phyloP scores from a whole-genome alignment of 2,888 invertebrate species.

The Dolichopus griseipennis region DNA sequence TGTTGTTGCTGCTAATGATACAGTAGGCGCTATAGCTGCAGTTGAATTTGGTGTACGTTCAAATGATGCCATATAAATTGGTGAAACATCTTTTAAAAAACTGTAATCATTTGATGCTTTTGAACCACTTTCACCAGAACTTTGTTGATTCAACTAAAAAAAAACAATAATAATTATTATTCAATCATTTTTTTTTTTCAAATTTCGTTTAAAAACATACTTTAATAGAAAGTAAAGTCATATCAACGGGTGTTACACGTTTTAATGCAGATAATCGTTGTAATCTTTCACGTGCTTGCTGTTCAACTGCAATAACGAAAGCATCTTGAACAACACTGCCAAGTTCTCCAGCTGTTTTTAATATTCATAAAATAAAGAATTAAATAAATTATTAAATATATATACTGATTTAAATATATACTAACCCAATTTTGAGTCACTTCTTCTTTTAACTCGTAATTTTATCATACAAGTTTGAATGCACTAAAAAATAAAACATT shows the following conservation, averaged over 20 bases:
- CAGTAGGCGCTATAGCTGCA: conserved; percentile 43
- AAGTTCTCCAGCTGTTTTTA: conserved; percentile 67
- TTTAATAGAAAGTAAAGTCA: conserved; percentile 82
- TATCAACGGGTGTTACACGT: conserved; percentile 87
- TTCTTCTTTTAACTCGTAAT: conserved; percentile 80
- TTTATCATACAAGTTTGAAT: conserved; percentile 93
- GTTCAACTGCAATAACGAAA: conserved; percentile 96
- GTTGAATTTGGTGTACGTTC: conserved; percentile 47
- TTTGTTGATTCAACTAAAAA: conserved; percentile 37
- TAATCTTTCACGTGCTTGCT: conserved; percentile 84
- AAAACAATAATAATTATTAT: not conserved
- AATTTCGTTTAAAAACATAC: too few relatives aligned
- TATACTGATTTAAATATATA: not conserved
- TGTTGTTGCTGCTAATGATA: conserved; percentile 35
- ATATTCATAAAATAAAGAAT: conserved; percentile 1
- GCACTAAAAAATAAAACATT: conserved; percentile 61
- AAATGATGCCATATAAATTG: conserved; percentile 75
- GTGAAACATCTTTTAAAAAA: conserved; percentile 72
- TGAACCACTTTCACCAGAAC: conserved; percentile 42
- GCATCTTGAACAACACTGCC: conserved; percentile 90
- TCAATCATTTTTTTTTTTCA: too few relatives aligned
- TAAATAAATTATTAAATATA: not conserved
- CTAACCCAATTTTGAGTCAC: conserved; percentile 74
- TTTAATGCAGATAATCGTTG: conserved; percentile 87
- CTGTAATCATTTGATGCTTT: conserved; percentile 53